Evolutionary conservation across 1,140 invertebrate genomes (phyloP).

Genomic region (Oppia nitens): DNA sequence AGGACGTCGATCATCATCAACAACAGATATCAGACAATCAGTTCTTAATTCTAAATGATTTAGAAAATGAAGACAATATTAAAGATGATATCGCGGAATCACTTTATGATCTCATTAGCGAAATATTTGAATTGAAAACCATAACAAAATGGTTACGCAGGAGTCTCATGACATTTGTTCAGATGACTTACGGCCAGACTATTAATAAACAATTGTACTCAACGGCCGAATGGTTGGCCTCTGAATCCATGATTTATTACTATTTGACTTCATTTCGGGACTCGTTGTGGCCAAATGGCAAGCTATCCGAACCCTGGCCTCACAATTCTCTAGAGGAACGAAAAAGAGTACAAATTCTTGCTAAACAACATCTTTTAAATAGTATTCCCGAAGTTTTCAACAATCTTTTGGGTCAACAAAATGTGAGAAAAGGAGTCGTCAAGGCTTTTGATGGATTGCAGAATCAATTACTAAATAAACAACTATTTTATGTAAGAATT

Average conservation of each 20-base stretch:
- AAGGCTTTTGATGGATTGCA: slow-evolving; percentile 76
- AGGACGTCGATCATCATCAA: slow-evolving; percentile 2
- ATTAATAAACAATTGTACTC: slow-evolving; percentile 80
- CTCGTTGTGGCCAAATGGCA: slow-evolving; percentile 70
- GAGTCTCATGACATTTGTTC: slow-evolving; percentile 74
- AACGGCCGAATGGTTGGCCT: slow-evolving; percentile 66
- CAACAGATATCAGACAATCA: slow-evolving; percentile 6
- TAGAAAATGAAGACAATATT: slow-evolving; percentile 18
- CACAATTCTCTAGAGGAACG: slow-evolving; percentile 50
- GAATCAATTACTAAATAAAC: slow-evolving; percentile 68
- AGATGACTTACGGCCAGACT: slow-evolving; percentile 73
- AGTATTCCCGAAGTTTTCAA: slow-evolving; percentile 45
- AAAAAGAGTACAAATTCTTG: slow-evolving; percentile 32
- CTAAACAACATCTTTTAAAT: slow-evolving; percentile 28
- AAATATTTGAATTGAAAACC: slow-evolving; percentile 66
- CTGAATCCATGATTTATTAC: slow-evolving; percentile 73
- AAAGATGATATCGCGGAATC: slow-evolving; percentile 69
- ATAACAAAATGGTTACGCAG: slow-evolving; percentile 68
- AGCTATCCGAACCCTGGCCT: slow-evolving; percentile 36
- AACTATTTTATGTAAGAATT: slow-evolving; percentile 65
- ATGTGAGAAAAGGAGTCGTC: slow-evolving; percentile 56
- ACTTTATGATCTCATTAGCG: slow-evolving; percentile 60
- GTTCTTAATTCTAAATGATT: slow-evolving; percentile 2
- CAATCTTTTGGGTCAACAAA: slow-evolving; percentile 65
- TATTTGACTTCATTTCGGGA: slow-evolving; percentile 65